Evolutionary conservation across 2,113 vertebrate genomes (phyloP), one percentile per base, ranked within the genome.

Genomic region (Semnopithecus entellus): DNA sequence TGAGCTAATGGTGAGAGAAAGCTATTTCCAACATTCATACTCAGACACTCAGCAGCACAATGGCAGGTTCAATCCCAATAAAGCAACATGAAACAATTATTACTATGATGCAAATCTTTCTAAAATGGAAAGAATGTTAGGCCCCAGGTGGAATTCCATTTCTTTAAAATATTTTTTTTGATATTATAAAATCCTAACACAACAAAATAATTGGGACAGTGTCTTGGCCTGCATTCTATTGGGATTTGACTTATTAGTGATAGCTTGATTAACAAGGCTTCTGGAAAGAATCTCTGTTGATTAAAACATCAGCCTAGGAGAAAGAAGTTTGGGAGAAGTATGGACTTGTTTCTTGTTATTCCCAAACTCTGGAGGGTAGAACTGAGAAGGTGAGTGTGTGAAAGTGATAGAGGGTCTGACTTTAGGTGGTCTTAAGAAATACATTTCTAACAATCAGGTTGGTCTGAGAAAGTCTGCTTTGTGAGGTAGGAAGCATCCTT

Each of bases 151-250:
- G 85, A 95, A 93, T 89, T 95, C 48, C n/a, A 87, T 66, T 95
- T 82, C 94, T 76, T 91, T 57, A 48, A 91, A 96, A 82, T 43
- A 75, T 38, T 66, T 59, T 88, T 64, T 93, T 94, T 86, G 35
- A 86, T 76, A 23, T 66, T n/a, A 76, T 92, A 87, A 95, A 95
- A 93, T 93, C 61, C 91, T 93, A 97, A 95, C 45, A 81, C 57
- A 97, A 92, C 79, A 93, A 95, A 97, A 87, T 83, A 94, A 94
- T 81, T 87, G 64, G 76, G n/a, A 86, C 43, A 91, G 27, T 70
- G 43, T 25, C 92, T 83, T 87, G 75, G 55, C 43, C 4, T 88
- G 27, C 48, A 66, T 97, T 95, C 68, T 96, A 22, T 27, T 90
- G 57, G 79, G 79, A 94, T 93, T 88, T 97, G 73, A 82, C 79